Base-by-base conservation (phyloP, 2,888 invertebrate species). In the Hyposoter didymator region DNA sequence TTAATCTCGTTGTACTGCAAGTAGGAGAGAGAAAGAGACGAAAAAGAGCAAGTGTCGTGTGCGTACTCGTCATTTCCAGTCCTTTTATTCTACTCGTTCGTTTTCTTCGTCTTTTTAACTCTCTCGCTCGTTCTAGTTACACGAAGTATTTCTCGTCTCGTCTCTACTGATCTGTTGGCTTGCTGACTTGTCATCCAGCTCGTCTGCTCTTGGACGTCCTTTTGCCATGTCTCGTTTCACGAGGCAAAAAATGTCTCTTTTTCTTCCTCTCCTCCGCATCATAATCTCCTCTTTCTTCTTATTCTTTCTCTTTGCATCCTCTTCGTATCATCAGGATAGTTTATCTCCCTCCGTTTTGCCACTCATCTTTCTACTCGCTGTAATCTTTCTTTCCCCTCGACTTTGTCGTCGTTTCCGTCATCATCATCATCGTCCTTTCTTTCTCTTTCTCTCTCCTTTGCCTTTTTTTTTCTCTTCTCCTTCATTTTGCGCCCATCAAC, bases 1-100 rank as follows among this genome's bases (percentile, higher is more conserved):
- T 87, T 86, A 88, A 88, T 87, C 82, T 85, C 78, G 79, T 76
- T 80, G 83, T 64, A 69, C 69, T 66, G 66, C 45, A 59, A 28
- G 66, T 32, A 32, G 43, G 52, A 49, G 64, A 49, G 64, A 32
- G 45, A 35, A 22, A 22, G 59, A 52, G 62, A 70, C 35, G n/a
- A 55, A 47, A 59, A 75, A 47, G 35, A 70, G 49, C 35, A 72
- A 69, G 67, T 83, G 72, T 52, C 74, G 49, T 70, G 45, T 70
- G 52, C 47, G 22, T 45, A 32, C 28, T 82, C 70, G 79, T 76
- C 70, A 39, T 74, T 64, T 62, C 7, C 67, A 47, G n/a, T 47
- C 47, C 74, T 59, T 64, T 67, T 83, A 32, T 59, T 45, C 82
- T 47, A 52, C 28, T 39, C 62, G 47, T 70, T 64, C 39, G 17